Evolutionary conservation across 1,140 invertebrate species (phyloP).

Genomic region (Pseudomyrmex sp.): DNA sequence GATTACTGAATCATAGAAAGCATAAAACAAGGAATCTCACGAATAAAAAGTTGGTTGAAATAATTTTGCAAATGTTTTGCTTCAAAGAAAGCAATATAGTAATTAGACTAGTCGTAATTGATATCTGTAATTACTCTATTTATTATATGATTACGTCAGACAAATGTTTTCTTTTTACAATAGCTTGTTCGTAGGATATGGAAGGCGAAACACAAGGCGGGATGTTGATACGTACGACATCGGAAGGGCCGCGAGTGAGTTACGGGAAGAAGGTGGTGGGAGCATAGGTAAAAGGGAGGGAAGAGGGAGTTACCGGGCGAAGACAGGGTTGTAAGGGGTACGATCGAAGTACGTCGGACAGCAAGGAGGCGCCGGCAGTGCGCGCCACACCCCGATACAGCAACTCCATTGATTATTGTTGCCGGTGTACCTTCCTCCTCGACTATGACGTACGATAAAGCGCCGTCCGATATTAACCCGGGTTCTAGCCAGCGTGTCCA

Average conservation of each 20-base stretch:
- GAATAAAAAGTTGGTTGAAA: conserved; percentile 2
- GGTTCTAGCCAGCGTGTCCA: conserved; percentile 42
- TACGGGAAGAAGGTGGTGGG: conserved; percentile 49
- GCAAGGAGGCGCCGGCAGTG: conserved; percentile 80
- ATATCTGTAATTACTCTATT: conserved; percentile 32
- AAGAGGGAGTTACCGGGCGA: conserved; percentile 41
- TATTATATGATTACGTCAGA: neutral
- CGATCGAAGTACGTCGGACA: conserved; percentile 82
- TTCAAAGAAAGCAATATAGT: neutral
- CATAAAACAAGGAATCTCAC: neutral
- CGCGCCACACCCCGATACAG: conserved; percentile 82
- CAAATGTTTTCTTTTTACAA: conserved; percentile 5
- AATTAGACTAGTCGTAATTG: neutral
- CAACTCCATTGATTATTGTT: conserved; percentile 83
- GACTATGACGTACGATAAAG: conserved; percentile 68
- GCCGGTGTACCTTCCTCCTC: conserved; percentile 76
- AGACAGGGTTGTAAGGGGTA: conserved; percentile 76
- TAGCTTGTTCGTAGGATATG: conserved; percentile 26
- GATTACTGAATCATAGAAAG: neutral
- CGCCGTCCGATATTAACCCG: conserved; percentile 52
- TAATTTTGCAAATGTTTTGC: neutral
- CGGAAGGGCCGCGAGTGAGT: conserved; percentile 33
- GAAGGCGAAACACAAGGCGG: conserved; percentile 66
- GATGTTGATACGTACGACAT: conserved; percentile 69
- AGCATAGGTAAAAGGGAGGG: conserved; percentile 24